These are phyloP conservation scores for Eupithecia inturbata DNA, from an alignment of 2,888 invertebrate genomes.

Conservation along the genomic window DNA sequence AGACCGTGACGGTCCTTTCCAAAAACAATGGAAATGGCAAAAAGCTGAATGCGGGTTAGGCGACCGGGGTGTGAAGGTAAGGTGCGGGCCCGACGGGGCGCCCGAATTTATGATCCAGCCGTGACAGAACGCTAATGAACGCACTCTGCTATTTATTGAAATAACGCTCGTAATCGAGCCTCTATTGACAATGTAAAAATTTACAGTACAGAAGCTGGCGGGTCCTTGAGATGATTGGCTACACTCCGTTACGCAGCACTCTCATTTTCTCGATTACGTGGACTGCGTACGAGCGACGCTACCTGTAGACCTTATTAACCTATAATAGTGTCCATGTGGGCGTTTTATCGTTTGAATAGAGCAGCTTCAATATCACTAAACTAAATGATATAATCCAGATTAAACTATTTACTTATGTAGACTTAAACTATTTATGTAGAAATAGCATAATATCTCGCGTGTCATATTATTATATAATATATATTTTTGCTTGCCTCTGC, in stretches of 20 bases:
- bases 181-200: constrained; percentile 29
- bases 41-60: constrained; percentile 77
- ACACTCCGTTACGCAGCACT: constrained; percentile 32
- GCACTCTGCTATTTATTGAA: constrained; percentile 83
- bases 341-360: constrained; percentile 14
- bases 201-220: constrained; percentile 23
- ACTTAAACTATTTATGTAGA: not conserved
- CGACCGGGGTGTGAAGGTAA: constrained; percentile 67
- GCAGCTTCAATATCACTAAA: not conserved
- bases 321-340: constrained; percentile 5
- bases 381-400: not conserved
- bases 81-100: constrained; percentile 80
- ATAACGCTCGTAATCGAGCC: constrained; percentile 76
- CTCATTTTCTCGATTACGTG: constrained; percentile 32
- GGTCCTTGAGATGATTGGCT: constrained; percentile 29
- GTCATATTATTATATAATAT: too few relatives aligned
- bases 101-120: constrained; percentile 82
- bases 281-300: constrained; percentile 47
- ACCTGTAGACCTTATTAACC: constrained; percentile 32
- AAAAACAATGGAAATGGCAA: constrained; percentile 83
- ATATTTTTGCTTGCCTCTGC: not conserved
- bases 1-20: constrained; percentile 73
- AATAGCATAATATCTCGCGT: too few relatives aligned
- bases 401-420: too few relatives aligned
- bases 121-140: constrained; percentile 83